These are phyloP conservation scores for Caenorhabditis inopinata DNA, from an alignment of 1,140 invertebrate genomes.

Conservation along the genomic window DNA sequence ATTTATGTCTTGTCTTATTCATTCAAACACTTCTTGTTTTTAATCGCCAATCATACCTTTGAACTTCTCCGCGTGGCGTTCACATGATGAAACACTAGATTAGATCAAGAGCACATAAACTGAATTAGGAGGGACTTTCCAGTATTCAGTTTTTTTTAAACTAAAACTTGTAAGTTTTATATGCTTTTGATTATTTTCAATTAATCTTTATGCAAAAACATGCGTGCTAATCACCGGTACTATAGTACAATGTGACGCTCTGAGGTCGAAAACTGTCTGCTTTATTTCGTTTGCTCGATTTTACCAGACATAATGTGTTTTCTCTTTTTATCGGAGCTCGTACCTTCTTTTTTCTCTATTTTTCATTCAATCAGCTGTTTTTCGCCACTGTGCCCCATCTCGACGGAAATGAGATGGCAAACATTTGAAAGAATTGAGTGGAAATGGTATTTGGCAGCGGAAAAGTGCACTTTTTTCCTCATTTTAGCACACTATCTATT, in stretches of 20 bases:
- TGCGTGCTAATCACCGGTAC: neutral
- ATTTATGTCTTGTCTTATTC: neutral
- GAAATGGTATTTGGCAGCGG: neutral
- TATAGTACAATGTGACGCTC: neutral
- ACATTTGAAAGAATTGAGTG: neutral
- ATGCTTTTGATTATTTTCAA: neutral
- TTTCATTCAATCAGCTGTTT: neutral
- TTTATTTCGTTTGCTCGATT: neutral
- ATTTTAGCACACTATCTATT: no score
- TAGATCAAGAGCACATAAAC: neutral
- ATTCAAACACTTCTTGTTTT: neutral
- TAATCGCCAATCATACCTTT: neutral
- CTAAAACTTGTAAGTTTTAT: no score
- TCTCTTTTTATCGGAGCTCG: no score
- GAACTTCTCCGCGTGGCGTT: neutral
- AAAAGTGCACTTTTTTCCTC: conserved; percentile 21
- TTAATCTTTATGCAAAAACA: neutral
- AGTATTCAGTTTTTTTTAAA: no score
- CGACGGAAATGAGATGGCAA: neutral
- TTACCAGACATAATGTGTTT: neutral
- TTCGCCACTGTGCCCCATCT: neutral
- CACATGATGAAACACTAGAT: neutral
- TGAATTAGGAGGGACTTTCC: neutral
- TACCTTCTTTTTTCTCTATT: neutral
- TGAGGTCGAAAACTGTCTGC: conserved; percentile 15